Evolutionary conservation across 2,888 invertebrate genomes (phyloP).

Genomic region (Xestia rhomboidea): DNA sequence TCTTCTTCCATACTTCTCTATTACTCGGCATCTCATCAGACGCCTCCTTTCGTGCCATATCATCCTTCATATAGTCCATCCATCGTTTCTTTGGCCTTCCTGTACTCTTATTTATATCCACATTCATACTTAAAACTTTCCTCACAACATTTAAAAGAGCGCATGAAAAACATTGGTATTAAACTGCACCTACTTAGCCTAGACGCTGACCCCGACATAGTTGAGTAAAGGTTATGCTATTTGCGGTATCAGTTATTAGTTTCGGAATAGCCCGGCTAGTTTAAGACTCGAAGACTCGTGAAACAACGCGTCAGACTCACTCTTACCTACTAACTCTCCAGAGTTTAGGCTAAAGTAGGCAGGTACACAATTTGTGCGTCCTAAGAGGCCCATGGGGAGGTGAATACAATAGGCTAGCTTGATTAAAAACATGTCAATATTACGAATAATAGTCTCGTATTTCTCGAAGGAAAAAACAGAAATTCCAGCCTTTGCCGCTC

Average conservation of each 20-base stretch:
- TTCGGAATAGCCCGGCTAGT: background rate
- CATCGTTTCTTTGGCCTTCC: no score
- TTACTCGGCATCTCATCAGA: no score
- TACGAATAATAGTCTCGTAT: background rate
- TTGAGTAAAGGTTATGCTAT: background rate
- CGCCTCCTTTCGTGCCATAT: no score
- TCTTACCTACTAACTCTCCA: background rate
- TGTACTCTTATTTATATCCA: no score
- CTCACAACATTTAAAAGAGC: no score
- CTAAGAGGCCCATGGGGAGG: background rate
- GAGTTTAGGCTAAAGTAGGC: background rate
- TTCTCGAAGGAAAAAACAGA: background rate
- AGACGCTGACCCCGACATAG: background rate
- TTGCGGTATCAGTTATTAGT: background rate
- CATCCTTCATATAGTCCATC: no score
- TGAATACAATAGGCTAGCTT: background rate
- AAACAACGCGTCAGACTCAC: background rate
- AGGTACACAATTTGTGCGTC: background rate
- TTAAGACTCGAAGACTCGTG: background rate
- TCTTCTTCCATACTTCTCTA: no score
- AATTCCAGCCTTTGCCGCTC: background rate
- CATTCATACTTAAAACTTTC: no score
- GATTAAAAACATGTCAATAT: background rate
- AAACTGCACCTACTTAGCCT: background rate
- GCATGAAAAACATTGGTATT: background rate